Percentiles rank a stretch among this genome's conserved stretches.
phyloP scores from a whole-genome alignment of 2,888 invertebrate genomes.

The Pollenia labialis region DNA sequence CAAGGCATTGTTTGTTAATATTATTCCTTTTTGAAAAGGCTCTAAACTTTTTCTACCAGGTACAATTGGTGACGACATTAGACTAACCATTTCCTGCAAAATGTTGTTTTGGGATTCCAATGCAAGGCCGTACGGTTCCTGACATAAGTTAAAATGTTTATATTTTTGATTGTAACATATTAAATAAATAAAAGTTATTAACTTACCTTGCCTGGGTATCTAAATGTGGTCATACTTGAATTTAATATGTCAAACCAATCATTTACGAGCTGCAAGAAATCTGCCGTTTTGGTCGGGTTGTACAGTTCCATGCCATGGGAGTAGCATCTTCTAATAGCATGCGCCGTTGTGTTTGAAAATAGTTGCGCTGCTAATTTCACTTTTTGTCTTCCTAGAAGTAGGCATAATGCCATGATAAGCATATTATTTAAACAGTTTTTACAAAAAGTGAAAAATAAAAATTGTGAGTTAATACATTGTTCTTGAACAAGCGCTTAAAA shows the following conservation, averaged over 20 bases:
- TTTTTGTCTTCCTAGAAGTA: conserved; percentile 23
- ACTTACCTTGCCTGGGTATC: conserved; percentile 33
- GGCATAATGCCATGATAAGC: too few species aligned
- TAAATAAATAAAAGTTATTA: background rate
- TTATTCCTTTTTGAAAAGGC: conserved; percentile 61
- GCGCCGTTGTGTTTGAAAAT: conserved; percentile 61
- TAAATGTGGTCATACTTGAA: conserved; percentile 41
- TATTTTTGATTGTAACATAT: too few species aligned
- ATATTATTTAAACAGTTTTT: too few species aligned
- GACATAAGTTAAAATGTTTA: background rate
- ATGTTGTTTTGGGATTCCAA: background rate
- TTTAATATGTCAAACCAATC: conserved; percentile 73
- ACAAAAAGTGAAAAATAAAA: too few species aligned
- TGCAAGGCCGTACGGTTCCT: conserved; percentile 35
- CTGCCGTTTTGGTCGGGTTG: conserved; percentile 64
- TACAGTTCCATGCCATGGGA: conserved; percentile 39
- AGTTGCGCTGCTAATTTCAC: too few species aligned
- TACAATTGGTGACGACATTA: conserved; percentile 18
- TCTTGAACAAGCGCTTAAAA: background rate
- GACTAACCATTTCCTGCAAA: conserved; percentile 43
- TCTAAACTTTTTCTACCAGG: conserved; percentile 46
- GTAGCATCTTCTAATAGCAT: conserved; percentile 39
- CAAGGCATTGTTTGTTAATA: too few species aligned
- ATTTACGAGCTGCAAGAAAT: conserved; percentile 71
- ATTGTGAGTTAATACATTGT: too few species aligned